Base-by-base conservation (phyloP, 2,797 vertebrate genomes). In the Lerista edwardsae region DNA sequence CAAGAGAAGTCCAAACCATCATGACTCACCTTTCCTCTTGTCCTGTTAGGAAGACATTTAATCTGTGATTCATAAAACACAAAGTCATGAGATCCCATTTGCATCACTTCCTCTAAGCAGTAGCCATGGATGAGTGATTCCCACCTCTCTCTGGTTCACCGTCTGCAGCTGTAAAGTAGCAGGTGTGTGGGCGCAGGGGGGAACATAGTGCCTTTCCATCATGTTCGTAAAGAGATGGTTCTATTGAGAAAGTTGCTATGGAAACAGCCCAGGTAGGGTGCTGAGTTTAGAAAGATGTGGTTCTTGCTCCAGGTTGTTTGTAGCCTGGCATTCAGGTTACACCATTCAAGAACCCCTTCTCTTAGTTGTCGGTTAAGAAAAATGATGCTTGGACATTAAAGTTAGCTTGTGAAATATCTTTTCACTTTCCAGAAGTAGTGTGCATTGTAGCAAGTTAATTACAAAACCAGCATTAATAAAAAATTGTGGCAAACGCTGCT, bases 181-280 rank as follows among this genome's bases (percentile, higher is more conserved):
- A 61, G 62, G 62, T 80, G 31, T n/a, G 34, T n/a, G 61, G 47
- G 29, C 21, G 68, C 57, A 72, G 59, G 41, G 25, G 67, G 39
- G 65, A 79, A 65, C 55, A 72, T 44, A 31, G 27, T 47, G 10
- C 25, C 61, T 47, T 72, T 29, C 23, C 34, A 29, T 73, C 73
- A 39, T 73, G 36, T 51, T 71, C 15, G 5, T 77, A 62, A 84
- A 62, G 78, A 80, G 39, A 27, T 17, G 21, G 14, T 44, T 67
- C 29, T 74, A 69, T 67, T 79, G 61, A 73, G 34, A 64, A 74
- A 31, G 84, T 85, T 85, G 71, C 77, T 34, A 68, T 80, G 77
- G 77, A 23, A 85, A 77, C 71, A 67, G 51, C 34, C 67, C 68
- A 36, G n/a, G 8, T 80, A 36, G 29, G 61, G 17, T 75, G 61